Evolutionary conservation across 2,888 invertebrate genomes (phyloP).

Genomic region (Tiphia femorata): DNA sequence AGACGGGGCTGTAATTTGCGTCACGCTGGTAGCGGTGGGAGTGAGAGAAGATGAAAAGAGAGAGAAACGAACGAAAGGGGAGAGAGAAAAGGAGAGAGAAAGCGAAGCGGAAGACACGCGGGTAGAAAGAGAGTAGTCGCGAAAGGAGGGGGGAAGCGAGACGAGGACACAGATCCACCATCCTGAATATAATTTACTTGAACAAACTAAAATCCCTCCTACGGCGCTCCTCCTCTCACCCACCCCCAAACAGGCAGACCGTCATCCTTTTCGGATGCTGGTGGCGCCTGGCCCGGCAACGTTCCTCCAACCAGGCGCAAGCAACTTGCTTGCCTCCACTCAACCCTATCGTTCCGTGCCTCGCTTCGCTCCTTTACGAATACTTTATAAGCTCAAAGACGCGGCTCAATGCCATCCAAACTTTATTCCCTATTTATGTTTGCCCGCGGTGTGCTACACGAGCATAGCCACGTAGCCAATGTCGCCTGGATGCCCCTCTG

Average conservation of each 20-base stretch:
- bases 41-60: constrained; percentile 31
- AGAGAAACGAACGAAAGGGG: constrained; percentile 10
- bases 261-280: constrained; percentile 46
- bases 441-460: too few relatives aligned
- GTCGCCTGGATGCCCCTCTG: too few relatives aligned
- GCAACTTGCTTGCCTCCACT: constrained; percentile 24
- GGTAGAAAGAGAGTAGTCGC: neutral
- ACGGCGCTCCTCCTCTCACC: constrained; percentile 35
- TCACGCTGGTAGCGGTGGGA: constrained; percentile 54
- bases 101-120: constrained; percentile 5
- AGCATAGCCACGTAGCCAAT: too few relatives aligned
- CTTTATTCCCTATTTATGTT: constrained; percentile 64
- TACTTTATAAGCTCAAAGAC: constrained; percentile 62
- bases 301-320: constrained; percentile 1
- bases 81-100: constrained; percentile 20
- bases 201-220: constrained; percentile 64
- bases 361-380: constrained; percentile 59
- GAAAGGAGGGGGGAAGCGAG: constrained; percentile 1
- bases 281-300: constrained; percentile 7
- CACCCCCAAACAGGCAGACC: constrained; percentile 37
- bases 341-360: constrained; percentile 40
- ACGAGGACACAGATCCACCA: constrained; percentile 48
- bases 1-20: constrained; percentile 64
- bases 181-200: constrained; percentile 69
- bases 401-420: constrained; percentile 50